These are phyloP conservation scores for Embidobia sp. DNA, from an alignment of 2,888 invertebrate genomes.

Conservation along the genomic window DNA sequence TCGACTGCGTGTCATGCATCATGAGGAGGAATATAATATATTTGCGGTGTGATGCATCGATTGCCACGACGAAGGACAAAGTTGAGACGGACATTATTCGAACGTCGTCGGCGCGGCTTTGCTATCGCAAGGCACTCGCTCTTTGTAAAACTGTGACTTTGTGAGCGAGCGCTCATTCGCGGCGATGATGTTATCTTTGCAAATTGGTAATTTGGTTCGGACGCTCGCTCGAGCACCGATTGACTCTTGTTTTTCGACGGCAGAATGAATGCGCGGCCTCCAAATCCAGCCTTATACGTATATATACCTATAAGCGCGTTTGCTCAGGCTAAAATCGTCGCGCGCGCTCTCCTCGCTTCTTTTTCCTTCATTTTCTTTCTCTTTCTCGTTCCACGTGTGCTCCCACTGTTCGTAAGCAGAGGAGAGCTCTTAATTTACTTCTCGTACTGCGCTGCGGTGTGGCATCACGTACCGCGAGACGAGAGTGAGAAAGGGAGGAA, in stretches of 20 bases:
- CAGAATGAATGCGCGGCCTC: conserved; percentile 46
- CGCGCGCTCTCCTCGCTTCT: too few relatives aligned
- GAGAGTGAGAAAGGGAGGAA: conserved; percentile 63
- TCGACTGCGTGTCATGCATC: not conserved
- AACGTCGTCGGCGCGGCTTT: too few relatives aligned
- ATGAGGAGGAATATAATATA: too few relatives aligned
- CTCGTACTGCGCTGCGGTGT: conserved; percentile 46
- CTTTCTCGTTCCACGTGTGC: conserved; percentile 60
- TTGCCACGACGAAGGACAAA: conserved; percentile 5
- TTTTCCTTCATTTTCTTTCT: conserved; percentile 59
- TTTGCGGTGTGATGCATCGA: not conserved
- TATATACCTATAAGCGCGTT: too few relatives aligned
- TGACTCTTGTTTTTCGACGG: conserved; percentile 28
- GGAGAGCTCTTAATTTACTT: conserved; percentile 67
- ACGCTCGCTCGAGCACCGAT: conserved; percentile 13
- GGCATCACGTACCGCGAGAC: conserved; percentile 57
- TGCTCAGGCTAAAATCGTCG: conserved; percentile 77
- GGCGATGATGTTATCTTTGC: conserved; percentile 34
- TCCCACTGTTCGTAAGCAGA: conserved; percentile 49
- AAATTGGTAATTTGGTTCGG: conserved; percentile 34
- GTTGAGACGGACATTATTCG: too few relatives aligned
- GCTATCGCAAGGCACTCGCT: too few relatives aligned
- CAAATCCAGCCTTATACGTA: conserved; percentile 60
- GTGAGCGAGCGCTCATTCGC: conserved; percentile 3
- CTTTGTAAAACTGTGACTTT: not conserved